These are phyloP conservation scores for Spodoptera litura DNA, from an alignment of 1,140 invertebrate species.

Conservation along the genomic window DNA sequence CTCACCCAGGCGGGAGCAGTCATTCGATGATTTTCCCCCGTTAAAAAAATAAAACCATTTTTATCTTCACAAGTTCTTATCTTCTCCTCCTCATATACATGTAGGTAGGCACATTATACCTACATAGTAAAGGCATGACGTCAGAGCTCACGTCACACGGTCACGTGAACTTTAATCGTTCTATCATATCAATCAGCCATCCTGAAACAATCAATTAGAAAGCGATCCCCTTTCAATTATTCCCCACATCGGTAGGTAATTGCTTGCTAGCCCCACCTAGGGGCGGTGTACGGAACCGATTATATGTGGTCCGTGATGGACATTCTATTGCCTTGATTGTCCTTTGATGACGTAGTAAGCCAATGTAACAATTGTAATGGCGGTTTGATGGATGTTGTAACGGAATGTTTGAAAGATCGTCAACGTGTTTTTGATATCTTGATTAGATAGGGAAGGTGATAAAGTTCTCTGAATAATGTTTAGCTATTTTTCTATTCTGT, in stretches of 20 bases:
- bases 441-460: too few relatives aligned
- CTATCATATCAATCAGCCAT: conserved; percentile 77
- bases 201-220: conserved; percentile 83
- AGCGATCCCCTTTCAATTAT: conserved; percentile 81
- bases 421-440: not conserved
- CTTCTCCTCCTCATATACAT: too few relatives aligned
- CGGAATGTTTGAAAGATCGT: not conserved
- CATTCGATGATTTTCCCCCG: too few relatives aligned
- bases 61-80: not conserved
- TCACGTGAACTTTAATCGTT: conserved; percentile 66
- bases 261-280: conserved; percentile 63
- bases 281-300: conserved; percentile 39
- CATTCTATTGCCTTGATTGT: conserved; percentile 61
- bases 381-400: conserved; percentile 4
- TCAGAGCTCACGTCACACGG: conserved; percentile 1
- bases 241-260: conserved; percentile 73
- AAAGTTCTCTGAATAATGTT: too few relatives aligned
- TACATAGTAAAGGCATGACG: not conserved
- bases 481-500: too few relatives aligned
- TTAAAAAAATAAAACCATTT: too few relatives aligned
- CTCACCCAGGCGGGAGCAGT: too few relatives aligned
- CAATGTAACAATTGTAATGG: not conserved
- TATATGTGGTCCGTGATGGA: conserved; percentile 49
- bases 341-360: conserved; percentile 24
- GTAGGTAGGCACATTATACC: not conserved